Conservation (phyloP, 2,113 vertebrate species). For the Festucalex cinctus region DNA sequence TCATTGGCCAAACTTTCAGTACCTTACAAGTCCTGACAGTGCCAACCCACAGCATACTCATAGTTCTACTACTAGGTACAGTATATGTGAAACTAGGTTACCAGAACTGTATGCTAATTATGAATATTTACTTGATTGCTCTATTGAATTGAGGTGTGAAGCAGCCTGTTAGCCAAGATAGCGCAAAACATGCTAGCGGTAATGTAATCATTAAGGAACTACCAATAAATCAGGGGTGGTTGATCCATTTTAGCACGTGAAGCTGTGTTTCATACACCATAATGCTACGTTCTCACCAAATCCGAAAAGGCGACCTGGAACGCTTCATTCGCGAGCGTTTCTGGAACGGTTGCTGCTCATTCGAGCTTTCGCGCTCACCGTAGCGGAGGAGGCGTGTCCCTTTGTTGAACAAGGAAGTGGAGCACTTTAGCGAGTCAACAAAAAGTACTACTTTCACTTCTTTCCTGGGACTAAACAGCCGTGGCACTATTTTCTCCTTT, state of each 20-base stretch:
- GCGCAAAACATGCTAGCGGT: conserved; percentile 18
- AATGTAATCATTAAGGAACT: background rate
- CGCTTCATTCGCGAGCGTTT: too few relatives aligned
- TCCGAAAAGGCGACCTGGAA: too few relatives aligned
- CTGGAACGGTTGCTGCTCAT: too few relatives aligned
- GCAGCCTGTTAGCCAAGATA: conserved; percentile 41
- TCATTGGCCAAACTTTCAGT: conserved; percentile 52
- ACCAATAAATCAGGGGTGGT: background rate
- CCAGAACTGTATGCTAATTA: conserved; percentile 29
- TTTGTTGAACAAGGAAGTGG: too few relatives aligned
- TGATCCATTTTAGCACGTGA: background rate
- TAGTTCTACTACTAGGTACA: conserved; percentile 36
- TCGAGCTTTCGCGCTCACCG: too few relatives aligned
- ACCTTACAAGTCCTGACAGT: conserved; percentile 56
- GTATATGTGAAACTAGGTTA: conserved; percentile 20
- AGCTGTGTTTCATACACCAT: background rate
- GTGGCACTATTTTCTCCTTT: too few relatives aligned
- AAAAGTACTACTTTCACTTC: too few relatives aligned
- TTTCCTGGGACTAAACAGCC: too few relatives aligned
- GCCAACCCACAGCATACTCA: conserved; percentile 44
- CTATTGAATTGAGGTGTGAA: conserved; percentile 22
- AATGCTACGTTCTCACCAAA: too few relatives aligned
- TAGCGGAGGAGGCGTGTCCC: too few relatives aligned
- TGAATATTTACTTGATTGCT: conserved; percentile 25
- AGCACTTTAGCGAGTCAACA: too few relatives aligned